Conservation (phyloP, 2,113 vertebrate species). For the Desmodus rotundus region DNA sequence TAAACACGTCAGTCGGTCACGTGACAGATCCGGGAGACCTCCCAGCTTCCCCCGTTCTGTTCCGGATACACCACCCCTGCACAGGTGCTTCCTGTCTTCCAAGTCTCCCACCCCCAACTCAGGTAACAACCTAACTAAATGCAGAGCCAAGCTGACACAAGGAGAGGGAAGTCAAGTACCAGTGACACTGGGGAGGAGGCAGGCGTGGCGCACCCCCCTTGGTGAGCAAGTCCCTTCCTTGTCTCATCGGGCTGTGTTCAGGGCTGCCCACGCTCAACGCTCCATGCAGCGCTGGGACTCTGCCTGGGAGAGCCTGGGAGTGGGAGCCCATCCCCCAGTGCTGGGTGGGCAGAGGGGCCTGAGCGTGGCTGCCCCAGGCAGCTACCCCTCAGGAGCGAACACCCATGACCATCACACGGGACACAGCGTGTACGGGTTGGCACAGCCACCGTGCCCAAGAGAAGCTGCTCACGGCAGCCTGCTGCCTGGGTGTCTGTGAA, state of each 20-base stretch:
- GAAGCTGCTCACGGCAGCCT: too few species aligned
- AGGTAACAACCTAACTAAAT: background rate
- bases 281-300: too few species aligned
- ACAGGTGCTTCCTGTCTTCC: background rate
- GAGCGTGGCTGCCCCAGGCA: background rate
- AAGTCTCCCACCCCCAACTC: background rate
- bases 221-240: background rate
- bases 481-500: too few species aligned
- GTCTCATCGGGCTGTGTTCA: fast-evolving
- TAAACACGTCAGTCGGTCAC: background rate
- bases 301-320: too few species aligned
- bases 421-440: fast-evolving
- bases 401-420: too few species aligned
- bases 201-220: too few species aligned
- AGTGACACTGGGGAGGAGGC: too few species aligned
- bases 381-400: background rate
- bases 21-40: background rate
- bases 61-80: fast-evolving
- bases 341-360: background rate
- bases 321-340: too few species aligned
- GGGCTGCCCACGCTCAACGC: background rate
- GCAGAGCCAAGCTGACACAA: background rate
- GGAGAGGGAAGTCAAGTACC: background rate
- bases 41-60: background rate
- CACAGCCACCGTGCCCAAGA: fast-evolving